phyloP scores from a whole-genome alignment of 2,113 vertebrate species.

The Ornithorhynchus anatinus region DNA sequence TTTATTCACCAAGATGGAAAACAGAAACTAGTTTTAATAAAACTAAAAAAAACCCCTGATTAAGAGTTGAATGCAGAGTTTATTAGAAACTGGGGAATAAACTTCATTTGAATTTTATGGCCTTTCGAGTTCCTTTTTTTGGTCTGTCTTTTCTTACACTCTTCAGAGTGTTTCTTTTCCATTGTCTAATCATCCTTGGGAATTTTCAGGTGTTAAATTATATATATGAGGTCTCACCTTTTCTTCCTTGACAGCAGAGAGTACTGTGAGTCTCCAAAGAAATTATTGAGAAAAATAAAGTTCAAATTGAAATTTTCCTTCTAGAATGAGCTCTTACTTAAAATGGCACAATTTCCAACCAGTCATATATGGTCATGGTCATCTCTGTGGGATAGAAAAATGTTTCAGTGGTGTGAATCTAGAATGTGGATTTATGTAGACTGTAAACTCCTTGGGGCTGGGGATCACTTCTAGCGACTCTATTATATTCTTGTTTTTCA shows the following conservation, averaged over 20 bases:
- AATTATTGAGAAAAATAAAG: not conserved
- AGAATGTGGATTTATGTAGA: too few relatives aligned
- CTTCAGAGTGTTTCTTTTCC: slow-evolving; percentile 40
- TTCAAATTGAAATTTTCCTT: slow-evolving; percentile 1
- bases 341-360: too few relatives aligned
- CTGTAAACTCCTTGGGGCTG: too few relatives aligned
- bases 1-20: slow-evolving; percentile 40
- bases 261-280: not conserved
- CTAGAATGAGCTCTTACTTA: not conserved
- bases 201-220: slow-evolving; percentile 36
- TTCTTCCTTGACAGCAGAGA: not conserved
- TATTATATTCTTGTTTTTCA: too few relatives aligned
- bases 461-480: too few relatives aligned
- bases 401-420: too few relatives aligned
- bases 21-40: slow-evolving; percentile 57
- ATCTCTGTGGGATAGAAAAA: too few relatives aligned
- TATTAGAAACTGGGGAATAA: slow-evolving; percentile 52
- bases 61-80: slow-evolving; percentile 45
- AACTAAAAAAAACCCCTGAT: slow-evolving; percentile 37
- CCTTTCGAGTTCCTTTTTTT: slow-evolving; percentile 52
- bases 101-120: slow-evolving; percentile 56
- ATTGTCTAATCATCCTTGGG: slow-evolving; percentile 14
- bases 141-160: slow-evolving; percentile 58
- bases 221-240: not conserved
- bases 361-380: too few relatives aligned